These are phyloP conservation scores for Nesidiocoris tenuis DNA, from an alignment of 2,888 invertebrate species.

Conservation along the genomic window DNA sequence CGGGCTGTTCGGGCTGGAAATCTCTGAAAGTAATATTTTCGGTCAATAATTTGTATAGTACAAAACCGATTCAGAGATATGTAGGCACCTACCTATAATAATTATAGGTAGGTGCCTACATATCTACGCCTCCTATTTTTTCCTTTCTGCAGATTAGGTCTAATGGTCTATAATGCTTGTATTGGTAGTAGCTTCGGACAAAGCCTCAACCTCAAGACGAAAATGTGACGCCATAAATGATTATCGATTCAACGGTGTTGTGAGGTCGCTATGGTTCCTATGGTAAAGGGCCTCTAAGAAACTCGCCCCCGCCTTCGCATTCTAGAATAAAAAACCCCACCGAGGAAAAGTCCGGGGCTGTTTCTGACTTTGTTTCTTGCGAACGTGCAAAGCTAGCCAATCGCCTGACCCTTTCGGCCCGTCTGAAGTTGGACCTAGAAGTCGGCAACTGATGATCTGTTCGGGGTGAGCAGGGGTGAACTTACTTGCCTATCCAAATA, in stretches of 20 bases:
- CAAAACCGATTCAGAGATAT: too few relatives aligned
- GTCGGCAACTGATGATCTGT: not conserved
- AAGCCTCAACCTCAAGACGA: slow-evolving; percentile 14
- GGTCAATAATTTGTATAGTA: too few relatives aligned
- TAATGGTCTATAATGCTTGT: too few relatives aligned
- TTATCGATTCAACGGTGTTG: slow-evolving; percentile 38
- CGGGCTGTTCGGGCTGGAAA: too few relatives aligned
- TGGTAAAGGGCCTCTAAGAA: slow-evolving; percentile 7
- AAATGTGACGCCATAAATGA: slow-evolving; percentile 20
- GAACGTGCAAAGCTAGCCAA: not conserved
- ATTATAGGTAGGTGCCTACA: too few relatives aligned
- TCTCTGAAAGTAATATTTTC: too few relatives aligned
- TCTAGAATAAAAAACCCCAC: slow-evolving; percentile 17
- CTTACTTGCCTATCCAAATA: too few relatives aligned
- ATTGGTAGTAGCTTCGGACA: too few relatives aligned
- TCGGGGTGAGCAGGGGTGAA: not conserved
- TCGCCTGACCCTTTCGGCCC: not conserved
- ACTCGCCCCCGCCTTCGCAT: not conserved
- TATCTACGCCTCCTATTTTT: too few relatives aligned
- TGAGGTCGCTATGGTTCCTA: slow-evolving; percentile 37
- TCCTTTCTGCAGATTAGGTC: too few relatives aligned
- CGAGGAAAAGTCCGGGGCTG: not conserved
- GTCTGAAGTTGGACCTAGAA: too few relatives aligned
- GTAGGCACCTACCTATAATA: too few relatives aligned
- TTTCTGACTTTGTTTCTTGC: slow-evolving; percentile 13